Evolutionary conservation across 2,888 invertebrate genomes (phyloP).

Genomic region (Teleogryllus oceanicus): DNA sequence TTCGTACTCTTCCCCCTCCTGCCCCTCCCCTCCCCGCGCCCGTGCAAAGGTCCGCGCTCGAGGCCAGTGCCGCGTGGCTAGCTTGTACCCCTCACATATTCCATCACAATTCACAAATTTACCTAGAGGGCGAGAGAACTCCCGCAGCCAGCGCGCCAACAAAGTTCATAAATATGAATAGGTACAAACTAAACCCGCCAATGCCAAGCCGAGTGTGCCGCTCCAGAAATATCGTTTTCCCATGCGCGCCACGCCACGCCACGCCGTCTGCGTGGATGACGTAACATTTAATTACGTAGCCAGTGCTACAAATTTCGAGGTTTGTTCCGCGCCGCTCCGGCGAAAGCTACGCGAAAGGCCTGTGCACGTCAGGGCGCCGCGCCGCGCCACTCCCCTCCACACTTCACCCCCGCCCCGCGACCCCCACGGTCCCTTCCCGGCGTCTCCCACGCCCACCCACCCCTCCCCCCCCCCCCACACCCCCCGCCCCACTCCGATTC

Average conservation of each 20-base stretch:
- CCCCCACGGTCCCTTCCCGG: too few species aligned
- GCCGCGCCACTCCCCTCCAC: too few species aligned
- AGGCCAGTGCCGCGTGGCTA: not conserved
- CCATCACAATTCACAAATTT: conserved; percentile 18
- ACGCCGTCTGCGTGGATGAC: too few species aligned
- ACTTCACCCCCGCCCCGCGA: too few species aligned
- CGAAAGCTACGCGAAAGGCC: too few species aligned
- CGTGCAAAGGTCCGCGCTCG: not conserved
- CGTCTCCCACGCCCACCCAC: too few species aligned
- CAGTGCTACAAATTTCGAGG: too few species aligned
- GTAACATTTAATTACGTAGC: too few species aligned
- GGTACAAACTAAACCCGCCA: not conserved
- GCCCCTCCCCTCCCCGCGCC: not conserved
- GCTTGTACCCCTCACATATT: not conserved
- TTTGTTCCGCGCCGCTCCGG: too few species aligned
- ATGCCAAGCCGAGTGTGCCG: not conserved
- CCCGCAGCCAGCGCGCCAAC: not conserved
- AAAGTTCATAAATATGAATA: not conserved
- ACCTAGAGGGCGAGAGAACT: not conserved
- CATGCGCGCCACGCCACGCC: not conserved
- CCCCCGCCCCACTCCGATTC: too few species aligned
- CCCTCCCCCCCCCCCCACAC: too few species aligned
- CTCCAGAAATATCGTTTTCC: not conserved
- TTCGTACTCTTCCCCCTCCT: not conserved
- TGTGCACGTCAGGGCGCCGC: too few species aligned